Conservation (phyloP, 2,888 invertebrate genomes). For the Notodonta ziczac region DNA sequence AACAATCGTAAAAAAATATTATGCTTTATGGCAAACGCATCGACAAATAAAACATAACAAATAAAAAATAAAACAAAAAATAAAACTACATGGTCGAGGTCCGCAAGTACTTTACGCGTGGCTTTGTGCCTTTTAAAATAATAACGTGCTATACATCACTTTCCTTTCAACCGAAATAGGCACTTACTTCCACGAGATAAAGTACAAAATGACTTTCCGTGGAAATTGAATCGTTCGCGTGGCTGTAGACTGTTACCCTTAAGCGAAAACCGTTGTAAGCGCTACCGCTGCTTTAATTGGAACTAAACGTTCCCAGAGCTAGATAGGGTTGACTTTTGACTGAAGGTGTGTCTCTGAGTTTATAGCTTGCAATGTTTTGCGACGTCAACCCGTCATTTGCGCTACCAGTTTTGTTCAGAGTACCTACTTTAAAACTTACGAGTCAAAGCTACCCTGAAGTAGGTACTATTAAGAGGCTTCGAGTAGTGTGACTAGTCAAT, state of each 20-base stretch:
- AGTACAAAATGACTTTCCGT: constrained; percentile 47
- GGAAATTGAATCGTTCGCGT: constrained; percentile 47
- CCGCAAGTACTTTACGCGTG: constrained; percentile 63
- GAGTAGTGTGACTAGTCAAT: no score
- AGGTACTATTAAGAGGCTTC: constrained; percentile 1
- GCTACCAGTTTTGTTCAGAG: constrained; percentile 55
- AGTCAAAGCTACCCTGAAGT: constrained; percentile 27
- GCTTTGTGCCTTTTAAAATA: constrained; percentile 36
- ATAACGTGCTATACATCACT: constrained; percentile 45
- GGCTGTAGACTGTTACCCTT: constrained; percentile 41
- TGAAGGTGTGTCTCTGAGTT: constrained; percentile 35
- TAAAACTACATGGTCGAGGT: constrained; percentile 48
- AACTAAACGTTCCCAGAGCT: constrained; percentile 27
- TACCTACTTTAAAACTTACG: constrained; percentile 52
- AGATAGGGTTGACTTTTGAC: constrained; percentile 30
- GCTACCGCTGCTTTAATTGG: constrained; percentile 17
- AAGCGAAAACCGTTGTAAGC: constrained; percentile 34
- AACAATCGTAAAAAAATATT: constrained; percentile 34
- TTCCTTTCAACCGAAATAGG: constrained; percentile 50
- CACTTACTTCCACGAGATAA: constrained; percentile 46
- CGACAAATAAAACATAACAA: constrained; percentile 27
- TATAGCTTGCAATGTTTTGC: constrained; percentile 54
- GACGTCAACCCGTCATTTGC: constrained; percentile 52
- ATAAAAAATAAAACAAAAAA: constrained; percentile 37
- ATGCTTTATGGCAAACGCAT: constrained; percentile 22